Evolutionary conservation across 2,888 invertebrate genomes (phyloP).

Genomic region (Cetonia aurata): DNA sequence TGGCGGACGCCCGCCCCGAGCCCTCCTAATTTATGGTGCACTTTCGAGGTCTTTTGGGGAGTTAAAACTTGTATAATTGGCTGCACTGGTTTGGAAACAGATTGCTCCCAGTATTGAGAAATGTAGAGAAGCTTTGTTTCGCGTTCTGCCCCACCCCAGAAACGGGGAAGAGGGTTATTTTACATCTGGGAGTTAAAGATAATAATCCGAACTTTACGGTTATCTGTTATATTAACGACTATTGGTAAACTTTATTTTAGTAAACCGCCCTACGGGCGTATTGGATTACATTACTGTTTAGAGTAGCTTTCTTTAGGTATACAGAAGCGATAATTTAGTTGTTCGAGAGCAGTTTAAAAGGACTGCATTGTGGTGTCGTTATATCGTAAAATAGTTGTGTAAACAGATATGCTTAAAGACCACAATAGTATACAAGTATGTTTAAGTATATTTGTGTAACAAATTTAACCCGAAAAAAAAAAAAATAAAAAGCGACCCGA

Average conservation of each 20-base stretch:
- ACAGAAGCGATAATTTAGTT: too few species aligned
- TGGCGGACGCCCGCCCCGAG: neutral
- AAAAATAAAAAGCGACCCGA: too few species aligned
- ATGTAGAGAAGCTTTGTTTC: slow-evolving; percentile 57
- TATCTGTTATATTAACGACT: slow-evolving; percentile 40
- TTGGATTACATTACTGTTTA: slow-evolving; percentile 8
- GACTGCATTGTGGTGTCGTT: too few species aligned
- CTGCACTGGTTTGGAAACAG: slow-evolving; percentile 63
- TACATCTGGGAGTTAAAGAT: slow-evolving; percentile 56
- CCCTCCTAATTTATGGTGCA: slow-evolving; percentile 49
- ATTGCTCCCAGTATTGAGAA: slow-evolving; percentile 59
- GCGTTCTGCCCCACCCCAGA: slow-evolving; percentile 45
- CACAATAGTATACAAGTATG: too few species aligned
- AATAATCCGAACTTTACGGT: slow-evolving; percentile 43
- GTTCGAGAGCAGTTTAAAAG: too few species aligned
- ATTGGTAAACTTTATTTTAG: slow-evolving; percentile 35
- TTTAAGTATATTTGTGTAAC: too few species aligned
- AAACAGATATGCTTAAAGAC: too few species aligned
- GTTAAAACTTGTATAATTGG: slow-evolving; percentile 63
- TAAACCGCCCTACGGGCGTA: slow-evolving; percentile 11
- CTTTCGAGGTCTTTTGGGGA: slow-evolving; percentile 50
- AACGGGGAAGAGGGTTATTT: slow-evolving; percentile 57
- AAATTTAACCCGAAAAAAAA: too few species aligned
- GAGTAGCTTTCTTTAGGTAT: too few species aligned
- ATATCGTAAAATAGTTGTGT: too few species aligned